Evolutionary conservation across 2,888 invertebrate genomes (phyloP).

Genomic region (Nasonovia ribisnigri): DNA sequence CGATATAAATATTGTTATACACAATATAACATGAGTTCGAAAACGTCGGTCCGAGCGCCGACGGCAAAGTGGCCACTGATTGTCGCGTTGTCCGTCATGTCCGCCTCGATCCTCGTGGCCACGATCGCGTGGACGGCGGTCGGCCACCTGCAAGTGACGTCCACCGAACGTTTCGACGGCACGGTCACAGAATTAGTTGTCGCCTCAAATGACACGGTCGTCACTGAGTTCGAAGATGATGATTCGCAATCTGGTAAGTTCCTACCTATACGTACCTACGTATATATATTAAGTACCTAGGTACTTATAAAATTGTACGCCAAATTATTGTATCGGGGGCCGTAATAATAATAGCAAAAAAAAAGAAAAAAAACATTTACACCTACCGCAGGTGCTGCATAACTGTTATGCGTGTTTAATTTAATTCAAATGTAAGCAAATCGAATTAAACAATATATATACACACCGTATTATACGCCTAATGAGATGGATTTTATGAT

Average conservation of each 20-base stretch:
- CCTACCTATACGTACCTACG: background rate
- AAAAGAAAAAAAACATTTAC: background rate
- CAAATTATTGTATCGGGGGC: background rate
- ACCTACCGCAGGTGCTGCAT: background rate
- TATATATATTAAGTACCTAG: background rate
- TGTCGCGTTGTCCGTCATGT: slow-evolving; percentile 12
- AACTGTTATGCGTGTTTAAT: background rate
- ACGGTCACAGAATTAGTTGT: background rate
- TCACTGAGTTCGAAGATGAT: background rate
- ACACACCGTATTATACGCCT: background rate
- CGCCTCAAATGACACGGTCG: background rate
- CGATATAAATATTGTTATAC: background rate
- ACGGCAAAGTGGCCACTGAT: slow-evolving; percentile 25
- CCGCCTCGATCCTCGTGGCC: slow-evolving; percentile 39
- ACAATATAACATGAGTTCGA: background rate
- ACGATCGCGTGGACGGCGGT: slow-evolving; percentile 31
- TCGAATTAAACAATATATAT: background rate
- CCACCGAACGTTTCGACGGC: background rate
- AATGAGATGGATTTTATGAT: slow-evolving; percentile 25
- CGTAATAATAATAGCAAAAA: background rate
- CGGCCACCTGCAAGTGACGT: background rate
- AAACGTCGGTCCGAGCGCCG: background rate
- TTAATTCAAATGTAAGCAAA: background rate
- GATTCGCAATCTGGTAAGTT: slow-evolving; percentile 35
- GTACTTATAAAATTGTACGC: background rate